Conservation (phyloP, 1,140 invertebrate species). For the Pemphigus obesinymphae region DNA sequence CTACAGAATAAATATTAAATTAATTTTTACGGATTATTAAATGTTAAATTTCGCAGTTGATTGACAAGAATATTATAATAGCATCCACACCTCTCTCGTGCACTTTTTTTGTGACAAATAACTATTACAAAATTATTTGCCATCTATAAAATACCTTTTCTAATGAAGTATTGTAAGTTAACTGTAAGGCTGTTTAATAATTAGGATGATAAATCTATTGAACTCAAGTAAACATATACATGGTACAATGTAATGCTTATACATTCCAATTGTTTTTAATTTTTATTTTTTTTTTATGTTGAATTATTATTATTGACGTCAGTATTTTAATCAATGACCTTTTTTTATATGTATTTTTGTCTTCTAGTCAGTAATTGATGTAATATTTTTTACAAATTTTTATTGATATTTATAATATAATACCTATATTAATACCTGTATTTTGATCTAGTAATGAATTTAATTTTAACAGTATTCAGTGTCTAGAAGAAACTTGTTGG, state of each 20-base stretch:
- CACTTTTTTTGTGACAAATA: neutral
- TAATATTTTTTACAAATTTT: neutral
- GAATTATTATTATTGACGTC: neutral
- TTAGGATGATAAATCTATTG: neutral
- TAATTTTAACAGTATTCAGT: neutral
- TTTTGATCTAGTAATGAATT: no score
- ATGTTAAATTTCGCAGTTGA: neutral
- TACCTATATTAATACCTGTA: neutral
- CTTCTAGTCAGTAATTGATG: constrained; percentile 27
- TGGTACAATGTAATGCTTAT: neutral
- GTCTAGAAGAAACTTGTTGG: neutral
- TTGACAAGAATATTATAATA: neutral
- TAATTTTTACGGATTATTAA: neutral
- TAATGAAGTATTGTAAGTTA: neutral
- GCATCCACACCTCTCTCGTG: neutral
- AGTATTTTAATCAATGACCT: constrained; percentile 20
- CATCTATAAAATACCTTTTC: neutral
- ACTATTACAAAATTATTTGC: neutral
- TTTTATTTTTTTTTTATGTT: neutral
- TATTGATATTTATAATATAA: neutral
- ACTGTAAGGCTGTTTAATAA: neutral
- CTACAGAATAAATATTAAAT: neutral
- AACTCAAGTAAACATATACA: neutral
- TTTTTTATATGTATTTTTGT: neutral
- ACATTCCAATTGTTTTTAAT: constrained; percentile 28